A percentile compares a stretch with the other conserved stretches of the same genome.
phyloP scores from a whole-genome alignment of 2,888 invertebrate genomes.

The Cremastobaeus sp. region DNA sequence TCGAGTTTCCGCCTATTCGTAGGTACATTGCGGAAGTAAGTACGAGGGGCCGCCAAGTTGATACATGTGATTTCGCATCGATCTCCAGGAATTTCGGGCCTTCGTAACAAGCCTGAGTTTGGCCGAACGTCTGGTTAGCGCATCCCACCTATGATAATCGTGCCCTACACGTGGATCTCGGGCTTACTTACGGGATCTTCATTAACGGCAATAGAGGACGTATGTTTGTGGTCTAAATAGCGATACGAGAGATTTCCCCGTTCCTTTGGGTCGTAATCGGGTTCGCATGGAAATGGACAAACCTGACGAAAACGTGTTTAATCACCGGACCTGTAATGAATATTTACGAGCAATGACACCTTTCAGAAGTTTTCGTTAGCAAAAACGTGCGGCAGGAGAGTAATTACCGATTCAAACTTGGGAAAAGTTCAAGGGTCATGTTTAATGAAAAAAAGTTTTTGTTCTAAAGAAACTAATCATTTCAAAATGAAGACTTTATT shows the following conservation, averaged over 20 bases:
- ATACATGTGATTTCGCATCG: conserved; percentile 44
- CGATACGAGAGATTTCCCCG: conserved; percentile 60
- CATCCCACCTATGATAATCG: conserved; percentile 68
- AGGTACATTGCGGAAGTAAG: conserved; percentile 31
- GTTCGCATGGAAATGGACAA: conserved; percentile 8
- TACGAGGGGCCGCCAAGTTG: conserved; percentile 20
- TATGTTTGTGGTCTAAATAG: conserved; percentile 71
- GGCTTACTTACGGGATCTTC: conserved; percentile 68
- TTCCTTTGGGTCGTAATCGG: conserved; percentile 50
- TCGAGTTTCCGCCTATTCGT: conserved; percentile 21
- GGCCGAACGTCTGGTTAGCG: conserved; percentile 64
- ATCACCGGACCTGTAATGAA: conserved; percentile 47
- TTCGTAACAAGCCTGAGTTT: conserved; percentile 65
- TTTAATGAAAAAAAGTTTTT: too few relatives aligned
- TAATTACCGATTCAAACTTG: conserved; percentile 15
- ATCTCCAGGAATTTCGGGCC: conserved; percentile 39
- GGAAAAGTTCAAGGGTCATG: neutral
- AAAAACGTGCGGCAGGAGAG: conserved; percentile 2
- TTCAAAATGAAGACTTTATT: too few relatives aligned
- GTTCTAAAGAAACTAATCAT: too few relatives aligned
- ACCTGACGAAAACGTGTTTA: conserved; percentile 22
- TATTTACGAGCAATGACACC: conserved; percentile 54
- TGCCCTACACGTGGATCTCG: conserved; percentile 65
- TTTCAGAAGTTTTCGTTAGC: neutral
- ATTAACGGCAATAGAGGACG: conserved; percentile 71